Conservation (phyloP, 2,888 invertebrate species). For the Clunio marinus region DNA sequence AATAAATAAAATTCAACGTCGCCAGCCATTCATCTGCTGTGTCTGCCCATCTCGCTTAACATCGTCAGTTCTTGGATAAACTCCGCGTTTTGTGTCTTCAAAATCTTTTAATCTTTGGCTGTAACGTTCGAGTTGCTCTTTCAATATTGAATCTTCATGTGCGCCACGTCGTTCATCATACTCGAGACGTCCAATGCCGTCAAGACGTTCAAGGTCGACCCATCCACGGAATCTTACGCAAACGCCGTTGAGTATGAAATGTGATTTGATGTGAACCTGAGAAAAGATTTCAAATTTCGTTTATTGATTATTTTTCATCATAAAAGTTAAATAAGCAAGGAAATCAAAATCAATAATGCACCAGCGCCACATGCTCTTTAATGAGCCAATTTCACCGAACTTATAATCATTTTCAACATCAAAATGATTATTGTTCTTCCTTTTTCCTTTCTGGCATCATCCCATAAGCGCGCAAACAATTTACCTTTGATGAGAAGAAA, state of each 20-base stretch:
- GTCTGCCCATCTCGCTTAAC: neutral
- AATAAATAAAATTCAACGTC: slow-evolving; percentile 2
- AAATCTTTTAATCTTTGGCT: slow-evolving; percentile 46
- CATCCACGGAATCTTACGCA: slow-evolving; percentile 95
- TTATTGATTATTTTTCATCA: neutral
- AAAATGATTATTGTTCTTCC: neutral
- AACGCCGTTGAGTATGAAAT: slow-evolving; percentile 98
- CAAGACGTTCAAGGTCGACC: slow-evolving; percentile 86
- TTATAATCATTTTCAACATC: neutral
- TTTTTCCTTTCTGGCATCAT: neutral
- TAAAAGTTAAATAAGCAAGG: neutral
- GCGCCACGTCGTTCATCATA: slow-evolving; percentile 87
- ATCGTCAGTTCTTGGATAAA: slow-evolving; percentile 30
- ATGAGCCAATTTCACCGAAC: neutral
- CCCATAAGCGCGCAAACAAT: neutral
- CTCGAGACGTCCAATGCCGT: slow-evolving; percentile 90
- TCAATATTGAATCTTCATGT: slow-evolving; percentile 80
- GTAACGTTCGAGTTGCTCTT: slow-evolving; percentile 89
- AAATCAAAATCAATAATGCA: neutral
- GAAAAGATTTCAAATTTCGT: slow-evolving; percentile 49
- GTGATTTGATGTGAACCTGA: slow-evolving; percentile 89
- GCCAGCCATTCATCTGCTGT: slow-evolving; percentile 30
- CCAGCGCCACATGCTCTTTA: neutral
- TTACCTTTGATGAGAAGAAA: neutral
- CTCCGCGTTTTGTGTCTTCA: slow-evolving; percentile 28